phyloP scores from a whole-genome alignment of 2,113 vertebrate genomes.

The Sphyrna mokarran region DNA sequence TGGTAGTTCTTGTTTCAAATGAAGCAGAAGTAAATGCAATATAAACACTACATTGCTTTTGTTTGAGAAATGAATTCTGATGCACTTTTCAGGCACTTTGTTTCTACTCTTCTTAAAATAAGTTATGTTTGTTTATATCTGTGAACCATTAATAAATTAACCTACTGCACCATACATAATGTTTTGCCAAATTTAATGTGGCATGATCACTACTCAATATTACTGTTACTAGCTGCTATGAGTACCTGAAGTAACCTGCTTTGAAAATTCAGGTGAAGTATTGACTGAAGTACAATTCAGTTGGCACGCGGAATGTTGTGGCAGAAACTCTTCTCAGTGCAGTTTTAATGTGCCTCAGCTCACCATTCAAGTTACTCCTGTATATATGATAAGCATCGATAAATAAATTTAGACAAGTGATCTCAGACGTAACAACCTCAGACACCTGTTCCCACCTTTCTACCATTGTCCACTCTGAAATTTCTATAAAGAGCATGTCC shows the following conservation, averaged over 20 bases:
- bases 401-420: neutral
- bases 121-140: neutral
- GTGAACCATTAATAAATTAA: neutral
- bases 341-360: neutral
- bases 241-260: neutral
- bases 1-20: neutral
- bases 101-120: neutral
- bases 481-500: neutral
- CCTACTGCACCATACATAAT: neutral
- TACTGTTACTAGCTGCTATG: neutral
- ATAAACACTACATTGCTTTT: neutral
- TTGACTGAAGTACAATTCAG: neutral
- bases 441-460: neutral
- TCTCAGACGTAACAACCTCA: neutral
- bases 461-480: neutral
- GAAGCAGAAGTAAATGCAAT: neutral
- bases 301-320: neutral
- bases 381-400: neutral
- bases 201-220: neutral
- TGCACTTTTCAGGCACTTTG: neutral
- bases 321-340: neutral
- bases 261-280: neutral
- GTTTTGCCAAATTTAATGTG: neutral
- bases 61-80: neutral
- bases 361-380: neutral